Percentiles rank a stretch among this genome's conserved stretches.
Conservation (phyloP, 2,797 vertebrate species). For the Sciaenops ocellatus region DNA sequence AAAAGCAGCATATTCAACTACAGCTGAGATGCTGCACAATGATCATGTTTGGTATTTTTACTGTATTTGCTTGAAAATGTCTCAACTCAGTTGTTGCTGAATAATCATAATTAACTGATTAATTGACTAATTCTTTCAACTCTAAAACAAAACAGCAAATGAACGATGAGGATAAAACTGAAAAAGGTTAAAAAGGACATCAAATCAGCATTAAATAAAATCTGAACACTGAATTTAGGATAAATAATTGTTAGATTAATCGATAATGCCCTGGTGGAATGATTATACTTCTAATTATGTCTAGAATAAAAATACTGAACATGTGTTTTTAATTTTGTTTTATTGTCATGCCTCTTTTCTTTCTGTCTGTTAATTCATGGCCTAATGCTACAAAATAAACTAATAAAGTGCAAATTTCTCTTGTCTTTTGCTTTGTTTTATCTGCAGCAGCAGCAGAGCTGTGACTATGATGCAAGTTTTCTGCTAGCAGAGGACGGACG, state of each 20-base stretch:
- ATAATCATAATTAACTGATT: background rate
- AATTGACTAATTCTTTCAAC: background rate
- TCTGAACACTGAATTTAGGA: background rate
- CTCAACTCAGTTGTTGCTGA: background rate
- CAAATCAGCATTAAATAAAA: background rate
- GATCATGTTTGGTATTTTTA: background rate
- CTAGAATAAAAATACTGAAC: background rate
- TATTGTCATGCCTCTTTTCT: background rate
- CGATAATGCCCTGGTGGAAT: background rate
- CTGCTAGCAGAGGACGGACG: conserved; percentile 58
- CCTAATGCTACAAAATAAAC: background rate
- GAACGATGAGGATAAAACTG: background rate
- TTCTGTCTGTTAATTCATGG: background rate
- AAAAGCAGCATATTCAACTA: background rate
- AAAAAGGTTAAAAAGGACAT: background rate
- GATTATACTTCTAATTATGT: background rate
- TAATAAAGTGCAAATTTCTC: background rate
- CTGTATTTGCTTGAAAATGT: background rate
- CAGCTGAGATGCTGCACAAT: background rate
- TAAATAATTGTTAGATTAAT: background rate
- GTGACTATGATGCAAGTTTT: conserved; percentile 60
- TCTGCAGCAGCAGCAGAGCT: conserved; percentile 54
- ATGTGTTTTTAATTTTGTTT: background rate
- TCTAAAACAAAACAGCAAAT: background rate
- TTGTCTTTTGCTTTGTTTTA: conserved; percentile 25